Percentiles rank a stretch among this genome's conserved stretches.
These are phyloP conservation scores for Griposia aprilina DNA, from an alignment of 2,888 invertebrate genomes.

Conservation along the genomic window DNA sequence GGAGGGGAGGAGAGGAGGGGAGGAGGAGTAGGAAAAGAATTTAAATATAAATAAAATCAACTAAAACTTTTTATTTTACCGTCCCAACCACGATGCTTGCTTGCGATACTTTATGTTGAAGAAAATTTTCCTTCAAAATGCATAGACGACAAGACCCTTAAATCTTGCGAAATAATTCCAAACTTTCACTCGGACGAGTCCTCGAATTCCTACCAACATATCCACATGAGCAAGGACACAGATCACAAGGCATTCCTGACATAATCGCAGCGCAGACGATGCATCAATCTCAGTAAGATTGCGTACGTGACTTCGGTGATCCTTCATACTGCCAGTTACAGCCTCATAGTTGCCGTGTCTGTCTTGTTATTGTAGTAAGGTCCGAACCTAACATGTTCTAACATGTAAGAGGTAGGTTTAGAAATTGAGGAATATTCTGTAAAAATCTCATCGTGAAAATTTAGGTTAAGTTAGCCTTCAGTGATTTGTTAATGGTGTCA, in stretches of 20 bases:
- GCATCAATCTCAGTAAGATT: constrained; percentile 70
- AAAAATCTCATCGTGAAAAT: not conserved
- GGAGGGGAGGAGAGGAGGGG: too few relatives aligned
- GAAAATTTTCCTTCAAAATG: too few relatives aligned
- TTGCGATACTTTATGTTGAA: too few relatives aligned
- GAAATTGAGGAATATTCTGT: not conserved
- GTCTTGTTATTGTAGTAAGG: not conserved
- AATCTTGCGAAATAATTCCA: not conserved
- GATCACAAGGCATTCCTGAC: constrained; percentile 65
- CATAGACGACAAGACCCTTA: not conserved
- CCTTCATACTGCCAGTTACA: constrained; percentile 50
- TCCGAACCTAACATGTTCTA: not conserved
- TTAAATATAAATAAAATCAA: too few relatives aligned
- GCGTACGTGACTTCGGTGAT: constrained; percentile 60
- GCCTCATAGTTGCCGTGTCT: constrained; percentile 23
- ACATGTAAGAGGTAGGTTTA: not conserved
- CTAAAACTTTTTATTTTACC: too few relatives aligned
- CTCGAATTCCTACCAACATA: constrained; percentile 16
- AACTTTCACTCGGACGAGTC: not conserved
- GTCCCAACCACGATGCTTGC: too few relatives aligned
- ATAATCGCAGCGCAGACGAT: constrained; percentile 62
- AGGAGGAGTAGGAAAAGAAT: too few relatives aligned
- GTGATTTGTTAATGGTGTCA: too few relatives aligned
- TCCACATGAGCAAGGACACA: constrained; percentile 50
- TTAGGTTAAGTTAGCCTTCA: too few relatives aligned